Base-by-base conservation (phyloP, 2,888 invertebrate genomes). In the Amphipoea oculea region DNA sequence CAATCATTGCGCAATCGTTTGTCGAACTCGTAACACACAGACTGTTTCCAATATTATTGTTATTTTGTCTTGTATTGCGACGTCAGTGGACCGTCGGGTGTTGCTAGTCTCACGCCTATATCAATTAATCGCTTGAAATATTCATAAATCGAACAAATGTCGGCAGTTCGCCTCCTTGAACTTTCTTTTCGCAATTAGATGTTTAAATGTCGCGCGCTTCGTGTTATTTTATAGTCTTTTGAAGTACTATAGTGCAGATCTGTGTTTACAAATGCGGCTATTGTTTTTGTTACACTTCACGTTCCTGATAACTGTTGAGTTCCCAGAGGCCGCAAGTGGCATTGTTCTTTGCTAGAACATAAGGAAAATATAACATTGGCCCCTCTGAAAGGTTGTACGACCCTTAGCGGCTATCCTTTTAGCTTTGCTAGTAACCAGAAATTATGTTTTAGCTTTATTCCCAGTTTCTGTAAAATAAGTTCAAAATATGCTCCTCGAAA, bases 101-200 rank as follows among this genome's bases (percentile, higher is more conserved):
- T 86, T 82, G 45, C 84, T 68, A 75, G 86, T 95, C 94, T 92
- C 96, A 95, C 94, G 94, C 88, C 87, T 86, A 69, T 81, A 86
- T 90, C 93, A 94, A 95, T 95, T 95, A 94, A 86, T 73, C 78
- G 81, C 78, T 88, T 95, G 80, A 94, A 95, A 94, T 93, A 95
- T 96, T 94, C 91, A 96, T 86, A 86, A 76, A 86, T 84, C 82
- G 82, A 89, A 90, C 83, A 88, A 91, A 91, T 91, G 92, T 89
- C 87, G 88, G 74, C 74, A 74, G 45, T 68, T 82, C n/a, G 71
- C 62, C 66, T 84, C 94, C 94, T 94, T 95, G 94, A 95, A 94
- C 93, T 94, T 93, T 91, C 85, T 91, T 93, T 92, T 94, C 73
- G 94, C 93, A 85, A 90, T 90, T 65, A 11, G 68, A 68, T 73